Evolutionary conservation across 2,113 vertebrate species (phyloP), one percentile per base, ranked within the genome.

Genomic region (Equus quagga): DNA sequence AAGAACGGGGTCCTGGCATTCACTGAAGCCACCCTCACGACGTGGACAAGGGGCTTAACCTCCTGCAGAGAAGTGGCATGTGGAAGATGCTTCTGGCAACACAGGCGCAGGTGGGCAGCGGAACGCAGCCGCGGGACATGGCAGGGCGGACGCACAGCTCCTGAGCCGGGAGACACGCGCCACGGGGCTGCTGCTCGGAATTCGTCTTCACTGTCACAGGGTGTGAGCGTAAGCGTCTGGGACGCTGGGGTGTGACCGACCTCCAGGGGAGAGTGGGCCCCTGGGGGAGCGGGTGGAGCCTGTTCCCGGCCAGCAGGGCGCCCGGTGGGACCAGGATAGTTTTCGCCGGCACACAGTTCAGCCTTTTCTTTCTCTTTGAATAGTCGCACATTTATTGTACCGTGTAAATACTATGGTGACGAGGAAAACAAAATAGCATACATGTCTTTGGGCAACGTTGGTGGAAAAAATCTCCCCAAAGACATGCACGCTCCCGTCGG

Each of bases 151-250:
- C 2, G 21, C 23, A 13, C 4, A 21, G 23, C 21, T 78, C 26
- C 70, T 80, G 79, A 84, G 41, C 13, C 19, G 78, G 24, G 51
- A 78, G 33, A 18, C 46, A 18, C 1, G 2, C n/a, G 44, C 33
- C 46, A 12, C 1, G 11, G 51, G 67, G 49, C 19, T 9, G 21
- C n/a, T 8, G 56, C 58, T 75, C n/a, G 8, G 4, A 21, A 82
- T 64, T 64, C 64, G n/a, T 64, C 64, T 70, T 54, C 73, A 15
- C 15, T 19, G 36, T 69, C 12, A 1, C 4, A 2, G 51, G 26
- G 28, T 6, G 14, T 0, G 1, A 31, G 26, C 46, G 28, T 54
- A 51, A n/a, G 56, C 6, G 33, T 8, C 19, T 12, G 54, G 44
- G 49, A 21, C 0, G 3, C 17, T 44, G 26, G 8, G 56, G 44